Percentiles rank a stretch among this genome's conserved stretches.
phyloP scores from a whole-genome alignment of 2,113 vertebrate species.

The Heterotis niloticus region DNA sequence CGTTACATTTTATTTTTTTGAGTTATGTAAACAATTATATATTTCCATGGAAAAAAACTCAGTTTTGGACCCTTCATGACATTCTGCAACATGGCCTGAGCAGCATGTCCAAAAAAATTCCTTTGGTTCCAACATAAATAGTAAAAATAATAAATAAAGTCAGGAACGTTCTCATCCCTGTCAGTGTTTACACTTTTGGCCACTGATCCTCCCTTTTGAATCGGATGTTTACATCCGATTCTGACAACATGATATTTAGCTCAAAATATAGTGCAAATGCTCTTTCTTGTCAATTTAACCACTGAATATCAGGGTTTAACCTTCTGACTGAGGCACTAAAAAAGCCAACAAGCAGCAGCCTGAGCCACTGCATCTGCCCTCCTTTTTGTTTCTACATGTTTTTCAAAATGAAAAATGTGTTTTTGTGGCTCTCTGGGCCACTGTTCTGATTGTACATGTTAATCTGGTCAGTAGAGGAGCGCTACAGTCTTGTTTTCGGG shows the following conservation, averaged over 20 bases:
- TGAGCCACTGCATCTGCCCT: too few relatives aligned
- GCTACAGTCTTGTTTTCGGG: not conserved
- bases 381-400: too few relatives aligned
- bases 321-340: slow-evolving; percentile 32
- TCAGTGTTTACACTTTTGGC: too few relatives aligned
- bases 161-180: too few relatives aligned
- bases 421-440: too few relatives aligned
- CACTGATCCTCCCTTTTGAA: not conserved
- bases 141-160: slow-evolving; percentile 10
- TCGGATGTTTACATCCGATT: not conserved
- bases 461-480: not conserved
- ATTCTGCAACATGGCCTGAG: slow-evolving; percentile 22
- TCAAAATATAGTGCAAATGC: slow-evolving; percentile 31
- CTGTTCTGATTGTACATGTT: too few relatives aligned
- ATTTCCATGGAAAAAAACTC: slow-evolving; percentile 14
- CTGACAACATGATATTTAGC: slow-evolving; percentile 17
- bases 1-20: slow-evolving; percentile 49
- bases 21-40: slow-evolving; percentile 48
- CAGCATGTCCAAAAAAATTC: not conserved
- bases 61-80: slow-evolving; percentile 6
- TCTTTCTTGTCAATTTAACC: not conserved
- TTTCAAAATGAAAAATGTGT: too few relatives aligned
- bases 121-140: not conserved
- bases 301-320: slow-evolving; percentile 23
- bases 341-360: too few relatives aligned